Base-by-base conservation (phyloP, 2,113 vertebrate genomes). In the Xerus inauris region DNA sequence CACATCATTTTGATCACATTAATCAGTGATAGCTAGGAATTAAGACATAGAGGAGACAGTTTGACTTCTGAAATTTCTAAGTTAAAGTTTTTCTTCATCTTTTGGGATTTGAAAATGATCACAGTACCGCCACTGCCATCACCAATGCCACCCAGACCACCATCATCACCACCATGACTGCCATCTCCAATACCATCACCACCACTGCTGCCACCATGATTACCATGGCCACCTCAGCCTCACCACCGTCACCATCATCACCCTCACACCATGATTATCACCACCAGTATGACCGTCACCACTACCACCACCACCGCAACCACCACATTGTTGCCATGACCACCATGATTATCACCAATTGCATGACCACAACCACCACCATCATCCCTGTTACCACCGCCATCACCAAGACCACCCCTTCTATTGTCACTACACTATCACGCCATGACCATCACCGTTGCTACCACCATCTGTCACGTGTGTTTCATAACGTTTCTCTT, bases 101-200 rank as follows among this genome's bases (percentile, higher is more conserved):
- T 77, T 26, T 8, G n/a, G 47, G n/a, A 80, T 84, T 88, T 93
- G 45, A 65, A 13, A 75, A 24, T 47, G 7, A 49, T 49, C 51
- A 35, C 16, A 5, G 20, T 7, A 49, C 35, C 5, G 32, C 16
- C 13, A 59, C 51, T 5, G 14, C 42, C 22, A 62, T 6, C 19
- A 49, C 8, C 24, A 57, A 0, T 0, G 19, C 20, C 9, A 42
- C 5, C 10, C 65, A 0, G 1, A 24, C 62, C 35, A n/a, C 28
- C 14, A 22, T 5, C 9, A 16, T 1, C 40, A 80, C 22, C 20
- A 5, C 22, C 10, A 17, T 26, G n/a, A 38, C 1, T n/a, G 5
- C 5, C n/a, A 51, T 3, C 2, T 3, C 20, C n/a, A 17, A 10
- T 6, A 10, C 1, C 9, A 7, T 1, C 49, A 30, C 1, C 0